phyloP scores from a whole-genome alignment of 2,113 vertebrate species.

The Saguinus imperator region DNA sequence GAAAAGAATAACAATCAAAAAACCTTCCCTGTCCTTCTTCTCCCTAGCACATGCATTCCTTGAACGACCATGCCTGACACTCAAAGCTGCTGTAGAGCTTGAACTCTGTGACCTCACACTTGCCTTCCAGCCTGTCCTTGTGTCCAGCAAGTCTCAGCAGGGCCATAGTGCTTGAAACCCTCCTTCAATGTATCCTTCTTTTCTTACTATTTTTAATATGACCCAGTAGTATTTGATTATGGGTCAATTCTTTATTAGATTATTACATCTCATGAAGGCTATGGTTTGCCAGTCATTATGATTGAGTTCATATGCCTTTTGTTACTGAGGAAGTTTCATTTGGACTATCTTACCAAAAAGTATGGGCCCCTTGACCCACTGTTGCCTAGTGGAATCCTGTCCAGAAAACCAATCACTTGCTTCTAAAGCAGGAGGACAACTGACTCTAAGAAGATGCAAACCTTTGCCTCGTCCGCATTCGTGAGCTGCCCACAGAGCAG shows the following conservation, averaged over 20 bases:
- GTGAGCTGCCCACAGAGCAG: constrained; percentile 89
- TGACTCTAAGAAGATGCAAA: constrained; percentile 65
- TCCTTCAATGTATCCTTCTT: background rate
- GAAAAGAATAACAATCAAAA: background rate
- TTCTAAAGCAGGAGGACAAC: background rate
- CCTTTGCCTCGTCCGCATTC: constrained; percentile 85
- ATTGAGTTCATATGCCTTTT: background rate
- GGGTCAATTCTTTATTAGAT: background rate
- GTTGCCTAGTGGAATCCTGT: background rate
- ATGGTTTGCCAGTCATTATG: background rate
- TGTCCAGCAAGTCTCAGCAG: background rate
- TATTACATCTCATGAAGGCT: background rate
- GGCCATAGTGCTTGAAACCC: background rate
- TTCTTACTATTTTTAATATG: background rate
- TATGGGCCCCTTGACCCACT: background rate
- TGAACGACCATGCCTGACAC: background rate
- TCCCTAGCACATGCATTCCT: background rate
- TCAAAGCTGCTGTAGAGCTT: background rate
- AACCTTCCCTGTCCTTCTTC: background rate
- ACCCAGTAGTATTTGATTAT: background rate
- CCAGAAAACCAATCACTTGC: background rate
- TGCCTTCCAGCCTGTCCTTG: background rate
- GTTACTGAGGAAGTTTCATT: background rate
- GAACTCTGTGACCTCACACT: background rate
- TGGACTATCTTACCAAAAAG: background rate